A percentile compares a stretch with the other conserved stretches of the same genome.
These are phyloP conservation scores for Nansenia antarctica DNA, from an alignment of 2,113 vertebrate genomes.

Conservation along the genomic window DNA sequence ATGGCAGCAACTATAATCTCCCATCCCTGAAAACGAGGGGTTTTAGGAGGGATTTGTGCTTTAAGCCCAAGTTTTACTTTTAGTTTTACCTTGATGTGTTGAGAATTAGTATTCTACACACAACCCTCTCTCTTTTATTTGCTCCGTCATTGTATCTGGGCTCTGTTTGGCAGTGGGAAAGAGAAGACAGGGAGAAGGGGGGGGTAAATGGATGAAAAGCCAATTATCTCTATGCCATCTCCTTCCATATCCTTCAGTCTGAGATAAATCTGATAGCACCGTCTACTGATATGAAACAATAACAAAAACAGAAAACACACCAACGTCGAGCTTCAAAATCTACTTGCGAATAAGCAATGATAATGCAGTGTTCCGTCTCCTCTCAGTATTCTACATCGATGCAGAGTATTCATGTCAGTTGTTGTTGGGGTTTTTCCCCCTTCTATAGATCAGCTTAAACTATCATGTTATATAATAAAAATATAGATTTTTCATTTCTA, in stretches of 20 bases:
- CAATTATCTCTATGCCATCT: constrained; percentile 2
- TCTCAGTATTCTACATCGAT: not conserved
- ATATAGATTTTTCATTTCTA: too few relatives aligned
- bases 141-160: constrained; percentile 19
- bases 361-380: not conserved
- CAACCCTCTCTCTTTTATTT: not conserved
- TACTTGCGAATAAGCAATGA: not conserved
- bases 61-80: constrained; percentile 10
- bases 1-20: not conserved
- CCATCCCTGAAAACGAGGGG: not conserved
- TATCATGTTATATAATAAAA: too few relatives aligned
- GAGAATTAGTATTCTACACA: constrained; percentile 12
- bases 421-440: too few relatives aligned
- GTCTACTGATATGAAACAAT: constrained; percentile 13
- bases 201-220: not conserved
- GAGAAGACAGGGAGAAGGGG: too few relatives aligned
- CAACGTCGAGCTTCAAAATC: not conserved
- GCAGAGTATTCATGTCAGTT: too few relatives aligned
- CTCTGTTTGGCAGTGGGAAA: not conserved
- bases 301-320: not conserved
- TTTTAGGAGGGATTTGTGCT: constrained; percentile 4
- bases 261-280: constrained; percentile 4
- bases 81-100: constrained; percentile 14
- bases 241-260: constrained; percentile 3
- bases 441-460: too few relatives aligned